phyloP scores from a whole-genome alignment of 1,140 invertebrate genomes.

The Probaryconus sp. region DNA sequence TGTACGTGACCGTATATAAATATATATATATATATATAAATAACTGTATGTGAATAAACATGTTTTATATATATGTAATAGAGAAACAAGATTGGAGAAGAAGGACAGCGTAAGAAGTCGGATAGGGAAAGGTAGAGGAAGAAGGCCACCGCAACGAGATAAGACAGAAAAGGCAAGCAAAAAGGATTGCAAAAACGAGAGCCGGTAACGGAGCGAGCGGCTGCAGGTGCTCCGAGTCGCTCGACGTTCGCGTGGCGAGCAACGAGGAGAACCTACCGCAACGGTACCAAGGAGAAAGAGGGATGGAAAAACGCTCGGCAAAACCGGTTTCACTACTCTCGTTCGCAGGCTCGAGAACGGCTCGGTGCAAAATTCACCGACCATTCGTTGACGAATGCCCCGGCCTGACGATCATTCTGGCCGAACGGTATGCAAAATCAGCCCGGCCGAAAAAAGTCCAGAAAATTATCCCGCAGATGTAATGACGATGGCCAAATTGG shows the following conservation, averaged over 20 bases:
- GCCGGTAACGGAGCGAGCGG: slow-evolving; percentile 63
- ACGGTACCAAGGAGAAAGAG: slow-evolving; percentile 29
- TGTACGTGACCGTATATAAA: too few species aligned
- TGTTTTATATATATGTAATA: slow-evolving; percentile 2
- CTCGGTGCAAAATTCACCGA: too few species aligned
- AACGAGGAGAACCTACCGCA: slow-evolving; percentile 45
- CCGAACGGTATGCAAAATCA: too few species aligned
- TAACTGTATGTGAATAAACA: slow-evolving; percentile 3
- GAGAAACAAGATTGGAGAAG: slow-evolving; percentile 25
- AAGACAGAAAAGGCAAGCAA: slow-evolving; percentile 24
- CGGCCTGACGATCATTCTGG: too few species aligned
- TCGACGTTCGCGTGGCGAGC: slow-evolving; percentile 74
- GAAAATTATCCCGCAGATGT: too few species aligned
- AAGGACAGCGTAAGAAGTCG: slow-evolving; percentile 3
- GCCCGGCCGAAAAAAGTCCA: too few species aligned
- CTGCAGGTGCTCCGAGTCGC: slow-evolving; percentile 73
- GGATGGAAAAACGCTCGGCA: slow-evolving; percentile 14
- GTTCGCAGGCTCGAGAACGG: too few species aligned
- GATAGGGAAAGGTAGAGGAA: slow-evolving; percentile 22
- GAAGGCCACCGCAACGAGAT: slow-evolving; percentile 42
- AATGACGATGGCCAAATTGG: too few species aligned
- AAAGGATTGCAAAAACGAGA: slow-evolving; percentile 24
- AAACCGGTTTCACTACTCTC: too few species aligned
- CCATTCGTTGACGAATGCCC: too few species aligned
- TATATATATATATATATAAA: too few species aligned